Conservation (phyloP, 1,140 invertebrate genomes). For the Tetramorium parvispinum region DNA sequence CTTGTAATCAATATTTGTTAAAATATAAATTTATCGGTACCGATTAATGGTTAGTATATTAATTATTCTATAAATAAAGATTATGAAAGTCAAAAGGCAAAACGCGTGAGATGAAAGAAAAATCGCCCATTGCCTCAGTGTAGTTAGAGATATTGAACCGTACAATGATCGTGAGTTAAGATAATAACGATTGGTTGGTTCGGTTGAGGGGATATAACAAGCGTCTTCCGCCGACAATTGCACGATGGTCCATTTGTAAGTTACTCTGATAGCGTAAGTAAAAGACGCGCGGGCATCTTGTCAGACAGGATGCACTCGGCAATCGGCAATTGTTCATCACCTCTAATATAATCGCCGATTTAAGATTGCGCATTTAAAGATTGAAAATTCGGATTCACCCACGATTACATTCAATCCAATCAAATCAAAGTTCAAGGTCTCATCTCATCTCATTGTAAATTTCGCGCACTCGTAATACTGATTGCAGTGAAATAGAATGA, state of each 20-base stretch:
- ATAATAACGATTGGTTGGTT: constrained; percentile 79
- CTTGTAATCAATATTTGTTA: background rate
- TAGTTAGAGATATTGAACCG: constrained; percentile 44
- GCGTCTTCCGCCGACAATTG: constrained; percentile 84
- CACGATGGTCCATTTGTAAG: constrained; percentile 78
- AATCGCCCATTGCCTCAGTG: constrained; percentile 5
- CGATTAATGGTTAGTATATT: background rate
- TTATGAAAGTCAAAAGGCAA: background rate
- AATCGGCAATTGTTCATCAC: constrained; percentile 74
- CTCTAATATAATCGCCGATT: background rate
- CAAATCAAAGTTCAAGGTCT: constrained; percentile 24
- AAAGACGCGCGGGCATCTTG: constrained; percentile 77
- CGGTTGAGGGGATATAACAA: constrained; percentile 81
- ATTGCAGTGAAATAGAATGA: constrained; percentile 9
- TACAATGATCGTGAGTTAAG: constrained; percentile 79
- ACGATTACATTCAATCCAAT: background rate
- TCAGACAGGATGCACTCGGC: constrained; percentile 77
- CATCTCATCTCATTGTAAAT: background rate
- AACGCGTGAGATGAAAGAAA: constrained; percentile 19
- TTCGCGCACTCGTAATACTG: constrained; percentile 21
- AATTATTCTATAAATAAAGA: background rate
- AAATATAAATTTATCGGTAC: background rate
- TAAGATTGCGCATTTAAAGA: background rate
- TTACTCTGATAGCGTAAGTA: constrained; percentile 78
- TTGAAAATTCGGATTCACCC: background rate